Evolutionary conservation across 2,888 invertebrate genomes (phyloP).

Genomic region (Smittia sp.): DNA sequence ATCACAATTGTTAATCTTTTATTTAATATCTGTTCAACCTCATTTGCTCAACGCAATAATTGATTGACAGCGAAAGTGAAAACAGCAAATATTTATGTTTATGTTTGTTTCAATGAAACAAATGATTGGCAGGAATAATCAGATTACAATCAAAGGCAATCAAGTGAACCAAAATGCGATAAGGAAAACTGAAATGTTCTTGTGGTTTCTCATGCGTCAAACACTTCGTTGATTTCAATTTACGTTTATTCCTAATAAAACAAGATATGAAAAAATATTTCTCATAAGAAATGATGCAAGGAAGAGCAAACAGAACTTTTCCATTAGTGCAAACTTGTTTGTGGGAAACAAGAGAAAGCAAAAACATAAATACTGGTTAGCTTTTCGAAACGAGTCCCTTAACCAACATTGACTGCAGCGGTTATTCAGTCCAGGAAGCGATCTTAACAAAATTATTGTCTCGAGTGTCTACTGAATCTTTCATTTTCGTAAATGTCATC

Average conservation of each 20-base stretch:
- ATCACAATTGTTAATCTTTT: no score
- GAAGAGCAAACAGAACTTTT: conserved; percentile 37
- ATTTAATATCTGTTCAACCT: no score
- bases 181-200: neutral
- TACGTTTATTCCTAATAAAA: neutral
- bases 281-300: conserved; percentile 13
- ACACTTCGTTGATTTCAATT: neutral
- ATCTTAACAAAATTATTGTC: conserved; percentile 29
- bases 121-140: conserved; percentile 28
- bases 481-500: no score
- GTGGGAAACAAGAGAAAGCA: conserved; percentile 22
- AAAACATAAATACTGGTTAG: conserved; percentile 39
- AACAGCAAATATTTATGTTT: conserved; percentile 9
- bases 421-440: neutral
- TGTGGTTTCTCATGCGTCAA: neutral
- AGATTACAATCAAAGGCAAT: conserved; percentile 2
- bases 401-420: conserved; percentile 32
- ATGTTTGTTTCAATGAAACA: conserved; percentile 6
- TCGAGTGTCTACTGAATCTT: no score
- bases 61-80: conserved; percentile 29
- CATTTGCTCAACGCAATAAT: neutral
- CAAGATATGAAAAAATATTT: neutral
- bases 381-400: conserved; percentile 28
- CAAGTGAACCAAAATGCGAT: conserved; percentile 2
- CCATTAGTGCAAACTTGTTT: conserved; percentile 35